A percentile compares a stretch with the other conserved stretches of the same genome.
phyloP scores from a whole-genome alignment of 2,797 vertebrate genomes.

The Pogoniulus pusillus region DNA sequence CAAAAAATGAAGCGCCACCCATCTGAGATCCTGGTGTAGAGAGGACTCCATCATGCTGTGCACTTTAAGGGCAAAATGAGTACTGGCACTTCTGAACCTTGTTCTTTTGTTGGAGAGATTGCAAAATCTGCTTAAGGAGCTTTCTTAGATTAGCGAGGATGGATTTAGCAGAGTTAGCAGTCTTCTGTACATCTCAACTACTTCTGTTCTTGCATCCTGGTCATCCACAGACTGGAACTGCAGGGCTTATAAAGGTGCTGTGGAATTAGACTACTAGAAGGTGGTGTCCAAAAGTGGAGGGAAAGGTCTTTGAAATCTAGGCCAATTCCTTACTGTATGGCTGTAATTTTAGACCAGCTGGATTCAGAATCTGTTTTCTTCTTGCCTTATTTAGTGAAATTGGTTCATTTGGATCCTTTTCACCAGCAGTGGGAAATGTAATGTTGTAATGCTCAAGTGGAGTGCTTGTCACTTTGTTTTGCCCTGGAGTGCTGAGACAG shows the following conservation, averaged over 20 bases:
- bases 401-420: background rate
- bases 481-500: background rate
- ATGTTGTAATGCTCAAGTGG: background rate
- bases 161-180: background rate
- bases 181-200: rapidly evolving
- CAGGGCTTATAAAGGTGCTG: rapidly evolving
- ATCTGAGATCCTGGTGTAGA: background rate
- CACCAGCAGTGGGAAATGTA: background rate
- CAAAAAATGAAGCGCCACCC: background rate
- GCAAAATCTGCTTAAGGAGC: background rate
- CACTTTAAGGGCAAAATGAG: background rate
- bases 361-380: background rate
- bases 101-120: background rate
- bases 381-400: background rate
- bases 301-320: background rate
- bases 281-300: background rate
- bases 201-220: background rate
- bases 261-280: background rate
- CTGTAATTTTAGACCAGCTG: background rate
- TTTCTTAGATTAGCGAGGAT: background rate
- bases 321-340: background rate
- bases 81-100: background rate
- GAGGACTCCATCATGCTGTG: background rate
- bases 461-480: background rate
- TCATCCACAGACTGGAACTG: background rate